Base-by-base conservation (phyloP, 1,140 invertebrate genomes). In the Bombus haemorrhoidalis region DNA sequence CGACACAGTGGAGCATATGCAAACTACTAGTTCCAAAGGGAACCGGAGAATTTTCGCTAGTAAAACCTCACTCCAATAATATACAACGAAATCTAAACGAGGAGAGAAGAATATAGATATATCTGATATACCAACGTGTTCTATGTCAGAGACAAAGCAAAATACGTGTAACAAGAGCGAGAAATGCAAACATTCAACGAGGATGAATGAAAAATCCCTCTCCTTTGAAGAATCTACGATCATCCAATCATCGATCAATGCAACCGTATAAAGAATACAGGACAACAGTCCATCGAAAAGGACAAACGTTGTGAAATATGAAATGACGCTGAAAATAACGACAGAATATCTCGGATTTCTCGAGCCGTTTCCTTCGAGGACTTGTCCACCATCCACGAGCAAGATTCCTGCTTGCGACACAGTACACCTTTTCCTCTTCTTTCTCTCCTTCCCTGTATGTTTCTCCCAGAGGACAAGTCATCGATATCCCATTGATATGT, bases 401-500 rank as follows among this genome's bases (percentile, higher is more conserved):
- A 0, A 66, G 39, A 72, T 53, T 43, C 34, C 37, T 41, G 66
- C 71, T 47, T 37, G 57, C n/a, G 41, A 47, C 81, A 47, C 81
- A 6, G 37, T 43, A 68, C 59, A 3, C 34, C n/a, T 39, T 53
- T 47, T n/a, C 22, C 37, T 28, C 2, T 22, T 37, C 13, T 9
- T 41, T n/a, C 25, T 8, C 28, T 41, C 12, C 4, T 2, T n/a
- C 6, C 3, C 69, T 18, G 5, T 34, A 10, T 85, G 68, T 39
- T 66, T 81, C 79, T 83, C 64, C 66, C 87, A 64, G 41, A 68
- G 66, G 75, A 88, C 80, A 81, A 88, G 81, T 74, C 86, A 81
- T 89, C 86, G 85, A 91, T 92, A 92, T 73, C 72, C 77, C 32
- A 89, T 89, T 89, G 87, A 84, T 77, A 92, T 89, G 85, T 62